Evolutionary conservation across 2,113 vertebrate genomes (phyloP).

Genomic region (Picathartes gymnocephalus): DNA sequence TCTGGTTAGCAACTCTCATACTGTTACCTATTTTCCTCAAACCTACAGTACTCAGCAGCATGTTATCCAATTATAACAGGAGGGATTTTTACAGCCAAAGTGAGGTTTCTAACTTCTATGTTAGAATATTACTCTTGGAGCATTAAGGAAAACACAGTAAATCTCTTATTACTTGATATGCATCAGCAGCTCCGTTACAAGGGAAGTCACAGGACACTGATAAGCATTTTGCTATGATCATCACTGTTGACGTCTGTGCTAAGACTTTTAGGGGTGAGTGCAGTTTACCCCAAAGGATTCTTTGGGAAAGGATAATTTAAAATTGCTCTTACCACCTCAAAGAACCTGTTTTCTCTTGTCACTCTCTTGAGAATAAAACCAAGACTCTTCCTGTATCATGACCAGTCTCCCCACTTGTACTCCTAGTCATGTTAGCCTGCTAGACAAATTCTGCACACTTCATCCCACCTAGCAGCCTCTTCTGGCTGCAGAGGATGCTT

Average conservation of each 20-base stretch:
- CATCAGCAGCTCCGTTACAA: neutral
- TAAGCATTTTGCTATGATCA: neutral
- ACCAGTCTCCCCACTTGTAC: neutral
- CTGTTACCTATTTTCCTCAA: neutral
- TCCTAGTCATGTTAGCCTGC: neutral
- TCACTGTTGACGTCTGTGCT: neutral
- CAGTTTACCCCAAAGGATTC: neutral
- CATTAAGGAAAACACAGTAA: neutral
- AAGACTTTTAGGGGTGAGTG: neutral
- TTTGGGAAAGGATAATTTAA: neutral
- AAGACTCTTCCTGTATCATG: neutral
- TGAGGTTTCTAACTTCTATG: neutral
- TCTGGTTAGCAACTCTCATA: neutral
- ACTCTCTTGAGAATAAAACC: neutral
- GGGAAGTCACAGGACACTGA: neutral
- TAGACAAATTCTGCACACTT: neutral
- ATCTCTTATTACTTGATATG: neutral
- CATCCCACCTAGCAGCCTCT: neutral
- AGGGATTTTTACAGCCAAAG: neutral
- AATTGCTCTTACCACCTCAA: neutral
- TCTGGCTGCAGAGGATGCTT: neutral
- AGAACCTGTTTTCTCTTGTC: neutral
- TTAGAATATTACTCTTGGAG: neutral
- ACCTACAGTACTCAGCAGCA: neutral
- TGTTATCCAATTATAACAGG: neutral